Conservation (phyloP, 1,140 invertebrate genomes). For the Cydia fagiglandana region DNA sequence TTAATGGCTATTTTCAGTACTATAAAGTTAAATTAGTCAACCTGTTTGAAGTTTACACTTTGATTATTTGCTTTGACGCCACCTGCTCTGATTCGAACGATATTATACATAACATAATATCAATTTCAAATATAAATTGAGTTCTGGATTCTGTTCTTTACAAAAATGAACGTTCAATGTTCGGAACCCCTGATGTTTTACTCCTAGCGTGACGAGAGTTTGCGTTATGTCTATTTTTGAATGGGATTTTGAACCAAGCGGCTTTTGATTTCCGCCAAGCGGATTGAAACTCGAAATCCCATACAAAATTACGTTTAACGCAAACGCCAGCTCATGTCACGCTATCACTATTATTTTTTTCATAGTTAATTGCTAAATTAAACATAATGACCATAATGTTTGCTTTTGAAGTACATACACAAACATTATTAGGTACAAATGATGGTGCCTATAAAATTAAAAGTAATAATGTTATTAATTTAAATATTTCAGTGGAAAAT, state of each 20-base stretch:
- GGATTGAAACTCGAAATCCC: no score
- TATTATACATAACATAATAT: background rate
- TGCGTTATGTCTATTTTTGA: no score
- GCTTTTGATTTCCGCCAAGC: no score
- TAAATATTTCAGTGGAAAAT: background rate
- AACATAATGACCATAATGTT: background rate
- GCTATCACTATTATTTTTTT: background rate
- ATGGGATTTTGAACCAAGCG: no score
- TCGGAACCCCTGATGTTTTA: background rate
- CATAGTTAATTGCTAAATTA: background rate
- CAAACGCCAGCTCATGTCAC: no score
- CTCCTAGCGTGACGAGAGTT: no score
- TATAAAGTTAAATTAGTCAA: constrained; percentile 1
- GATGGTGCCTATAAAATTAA: no score
- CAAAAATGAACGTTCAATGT: background rate
- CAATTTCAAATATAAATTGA: background rate
- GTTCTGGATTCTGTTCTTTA: background rate
- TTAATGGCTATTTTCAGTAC: background rate
- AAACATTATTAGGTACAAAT: no score
- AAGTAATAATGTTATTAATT: background rate
- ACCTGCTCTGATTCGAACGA: background rate
- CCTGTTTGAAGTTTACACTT: background rate
- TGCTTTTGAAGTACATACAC: no score
- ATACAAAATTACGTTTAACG: no score
- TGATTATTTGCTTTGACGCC: constrained; percentile 9